Evolutionary conservation across 1,140 invertebrate species (phyloP).

Genomic region (Drosophila asahinai): DNA sequence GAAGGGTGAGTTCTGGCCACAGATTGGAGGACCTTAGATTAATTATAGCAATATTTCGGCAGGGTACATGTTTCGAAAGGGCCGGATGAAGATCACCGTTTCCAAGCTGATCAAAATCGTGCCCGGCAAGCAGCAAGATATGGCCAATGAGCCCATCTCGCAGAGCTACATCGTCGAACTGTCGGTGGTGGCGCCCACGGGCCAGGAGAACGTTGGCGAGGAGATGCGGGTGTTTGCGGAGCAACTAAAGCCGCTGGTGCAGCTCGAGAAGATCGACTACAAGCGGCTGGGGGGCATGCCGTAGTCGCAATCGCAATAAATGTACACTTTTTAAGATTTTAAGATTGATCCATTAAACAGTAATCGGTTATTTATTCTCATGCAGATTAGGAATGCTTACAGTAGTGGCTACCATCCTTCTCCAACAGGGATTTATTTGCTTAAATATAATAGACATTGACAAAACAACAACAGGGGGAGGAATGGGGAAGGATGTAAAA

Average conservation of each 20-base stretch:
- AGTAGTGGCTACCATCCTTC: not conserved
- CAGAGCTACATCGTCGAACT: conserved; percentile 97
- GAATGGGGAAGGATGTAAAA: not conserved
- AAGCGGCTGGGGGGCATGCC: conserved; percentile 89
- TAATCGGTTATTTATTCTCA: conserved; percentile 10
- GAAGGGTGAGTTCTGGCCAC: conserved; percentile 87
- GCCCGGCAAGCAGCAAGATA: conserved; percentile 89
- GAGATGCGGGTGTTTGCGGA: conserved; percentile 98
- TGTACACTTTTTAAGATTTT: not conserved
- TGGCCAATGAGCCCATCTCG: conserved; percentile 92
- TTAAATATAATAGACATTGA: conserved; percentile 13
- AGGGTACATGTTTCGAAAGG: conserved; percentile 98
- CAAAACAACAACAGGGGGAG: not conserved
- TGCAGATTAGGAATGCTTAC: conserved; percentile 6
- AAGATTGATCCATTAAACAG: not conserved
- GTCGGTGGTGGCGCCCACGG: conserved; percentile 95
- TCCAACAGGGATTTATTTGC: conserved; percentile 8
- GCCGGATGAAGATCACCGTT: conserved; percentile 98
- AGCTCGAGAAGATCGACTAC: conserved; percentile 96
- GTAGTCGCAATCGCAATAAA: conserved; percentile 38
- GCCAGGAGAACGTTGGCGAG: conserved; percentile 97
- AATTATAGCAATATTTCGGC: conserved; percentile 18
- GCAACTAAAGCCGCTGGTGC: conserved; percentile 95
- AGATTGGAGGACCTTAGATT: too few species aligned
- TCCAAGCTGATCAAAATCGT: conserved; percentile 96